A percentile compares a stretch with the other conserved stretches of the same genome.
Conservation (phyloP, 1,140 invertebrate genomes). For the Apis dorsata region DNA sequence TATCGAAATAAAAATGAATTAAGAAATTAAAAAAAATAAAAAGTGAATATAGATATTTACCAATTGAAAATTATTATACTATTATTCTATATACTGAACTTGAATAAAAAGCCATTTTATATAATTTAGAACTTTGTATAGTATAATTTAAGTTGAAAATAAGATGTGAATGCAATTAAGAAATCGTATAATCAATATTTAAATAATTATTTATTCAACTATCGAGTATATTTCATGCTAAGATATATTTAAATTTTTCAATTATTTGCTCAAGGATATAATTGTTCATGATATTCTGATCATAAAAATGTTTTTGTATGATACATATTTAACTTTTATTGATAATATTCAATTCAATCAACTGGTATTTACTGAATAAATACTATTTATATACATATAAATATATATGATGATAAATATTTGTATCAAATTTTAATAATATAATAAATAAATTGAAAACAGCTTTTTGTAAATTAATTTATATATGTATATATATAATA, state of each 20-base stretch:
- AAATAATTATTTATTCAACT: conserved; percentile 3
- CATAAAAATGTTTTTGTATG: not conserved
- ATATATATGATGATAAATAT: no score
- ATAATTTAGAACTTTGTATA: not conserved
- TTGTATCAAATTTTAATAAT: no score
- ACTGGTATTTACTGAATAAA: not conserved
- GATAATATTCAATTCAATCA: not conserved
- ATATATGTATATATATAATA: no score
- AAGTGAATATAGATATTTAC: no score
- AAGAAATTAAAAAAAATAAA: no score
- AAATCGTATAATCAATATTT: not conserved
- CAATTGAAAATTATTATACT: no score
- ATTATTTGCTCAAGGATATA: not conserved
- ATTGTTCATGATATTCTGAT: not conserved
- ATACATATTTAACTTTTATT: not conserved
- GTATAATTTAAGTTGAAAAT: not conserved
- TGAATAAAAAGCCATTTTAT: no score
- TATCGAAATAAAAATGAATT: no score
- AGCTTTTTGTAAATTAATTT: no score
- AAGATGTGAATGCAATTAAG: not conserved
- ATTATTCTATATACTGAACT: no score
- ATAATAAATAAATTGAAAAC: no score
- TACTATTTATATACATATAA: no score
- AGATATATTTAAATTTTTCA: not conserved
- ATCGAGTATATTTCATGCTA: not conserved